Base-by-base conservation (phyloP, 2,113 vertebrate species). In the Myxocyprinus asiaticus region DNA sequence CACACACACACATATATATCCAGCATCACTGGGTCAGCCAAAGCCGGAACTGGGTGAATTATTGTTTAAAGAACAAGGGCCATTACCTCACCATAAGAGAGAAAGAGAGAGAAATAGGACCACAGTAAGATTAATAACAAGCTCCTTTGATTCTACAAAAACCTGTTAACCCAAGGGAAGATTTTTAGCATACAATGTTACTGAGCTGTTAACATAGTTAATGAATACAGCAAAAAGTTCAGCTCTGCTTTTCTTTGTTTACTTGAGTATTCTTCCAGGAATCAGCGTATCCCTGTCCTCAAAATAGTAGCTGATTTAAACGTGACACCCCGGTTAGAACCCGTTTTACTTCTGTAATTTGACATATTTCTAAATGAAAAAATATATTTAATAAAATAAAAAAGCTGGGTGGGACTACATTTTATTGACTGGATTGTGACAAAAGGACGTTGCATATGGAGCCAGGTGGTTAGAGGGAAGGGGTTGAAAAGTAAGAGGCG, bases 21-120 rank as follows among this genome's bases (percentile, higher is more conserved):
- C 2, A 48, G 69, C 76, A 67, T 69, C 65, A 80, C 76, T 44
- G 58, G 10, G 17, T 14, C 17, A 65, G 22, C 64, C 58, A 67
- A 14, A 64, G 68, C 48, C 69, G 65, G 68, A 44, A 68, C 58
- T 74, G 58, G 42, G 70, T 84, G 79, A 78, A 84, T 71, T 83
- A 71, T 83, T 83, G 81, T 72, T 81, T 81, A 84, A 84, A 80
- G 82, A 78, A 84, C 79, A 78, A 84, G 79, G 82, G 69, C 79
- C 51, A 84, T 84, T 84, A 81, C 58, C 64, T 79, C 64, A 45
- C 69, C 68, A 78, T 9, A 43, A 75, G 82, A 58, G 63, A 44
- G 67, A 58, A 10, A 50, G 45, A 66, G 14, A 33, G 58, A 69
- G 66, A 70, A n/a, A 82, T 56, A 56, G 22, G 45, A 65, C 22